A percentile compares a stretch with the other conserved stretches of the same genome.
phyloP scores from a whole-genome alignment of 1,140 invertebrate species.

The Trichonephila inaurata region DNA sequence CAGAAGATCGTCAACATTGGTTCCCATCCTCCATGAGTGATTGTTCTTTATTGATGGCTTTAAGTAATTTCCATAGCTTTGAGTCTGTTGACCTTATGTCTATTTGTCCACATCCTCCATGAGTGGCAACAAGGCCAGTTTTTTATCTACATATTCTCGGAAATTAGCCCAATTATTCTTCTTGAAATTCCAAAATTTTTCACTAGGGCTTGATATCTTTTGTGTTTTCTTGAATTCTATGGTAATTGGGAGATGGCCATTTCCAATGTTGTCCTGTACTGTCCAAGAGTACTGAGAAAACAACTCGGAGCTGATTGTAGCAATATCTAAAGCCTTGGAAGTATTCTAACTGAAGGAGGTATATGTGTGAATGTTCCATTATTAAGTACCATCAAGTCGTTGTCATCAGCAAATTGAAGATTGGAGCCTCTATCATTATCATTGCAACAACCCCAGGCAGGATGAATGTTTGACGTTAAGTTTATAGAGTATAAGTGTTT shows the following conservation, averaged over 20 bases:
- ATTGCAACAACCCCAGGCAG: not conserved
- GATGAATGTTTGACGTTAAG: not conserved
- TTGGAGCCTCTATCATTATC: not conserved
- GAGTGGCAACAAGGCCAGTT: not conserved
- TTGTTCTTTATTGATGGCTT: not conserved
- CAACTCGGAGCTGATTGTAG: not conserved
- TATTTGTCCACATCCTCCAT: not conserved
- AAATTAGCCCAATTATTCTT: conserved; percentile 35
- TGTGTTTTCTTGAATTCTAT: not conserved
- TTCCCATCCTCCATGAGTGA: not conserved
- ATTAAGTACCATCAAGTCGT: conserved; percentile 18
- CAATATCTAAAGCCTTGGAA: not conserved
- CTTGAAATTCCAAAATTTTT: conserved; percentile 35
- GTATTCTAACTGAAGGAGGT: conserved; percentile 20
- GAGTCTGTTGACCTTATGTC: not conserved
- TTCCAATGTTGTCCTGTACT: not conserved
- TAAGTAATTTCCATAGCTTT: conserved; percentile 17
- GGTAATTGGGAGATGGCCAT: not conserved
- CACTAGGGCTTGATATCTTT: not conserved
- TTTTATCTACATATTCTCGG: conserved; percentile 20
- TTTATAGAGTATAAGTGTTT: not conserved
- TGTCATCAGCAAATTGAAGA: conserved; percentile 27
- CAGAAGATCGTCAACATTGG: not conserved
- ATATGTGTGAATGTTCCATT: conserved; percentile 5
- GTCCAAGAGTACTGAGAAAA: conserved; percentile 3